phyloP scores from a whole-genome alignment of 2,113 vertebrate genomes.

The Stictonetta naevosa region DNA sequence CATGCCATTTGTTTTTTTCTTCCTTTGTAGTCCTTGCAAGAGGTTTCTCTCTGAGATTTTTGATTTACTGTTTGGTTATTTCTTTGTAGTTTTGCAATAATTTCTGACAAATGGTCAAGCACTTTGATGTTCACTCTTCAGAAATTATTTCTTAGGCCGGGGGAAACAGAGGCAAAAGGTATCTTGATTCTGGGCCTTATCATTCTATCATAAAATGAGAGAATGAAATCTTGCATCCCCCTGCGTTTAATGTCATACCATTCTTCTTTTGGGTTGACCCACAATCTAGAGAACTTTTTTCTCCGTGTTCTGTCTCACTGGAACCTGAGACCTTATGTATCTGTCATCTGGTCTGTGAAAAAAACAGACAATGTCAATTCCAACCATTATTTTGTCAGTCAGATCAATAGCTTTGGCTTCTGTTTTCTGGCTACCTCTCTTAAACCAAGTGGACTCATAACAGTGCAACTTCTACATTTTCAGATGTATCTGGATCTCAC shows the following conservation, averaged over 20 bases:
- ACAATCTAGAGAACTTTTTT: background rate
- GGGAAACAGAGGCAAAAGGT: background rate
- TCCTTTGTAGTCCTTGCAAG: conserved; percentile 54
- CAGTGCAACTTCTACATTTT: background rate
- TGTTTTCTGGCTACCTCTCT: background rate
- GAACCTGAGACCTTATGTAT: background rate
- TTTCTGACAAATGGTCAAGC: conserved; percentile 23
- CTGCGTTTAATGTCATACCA: background rate
- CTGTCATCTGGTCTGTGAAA: background rate
- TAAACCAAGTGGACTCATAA: background rate
- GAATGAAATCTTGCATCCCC: background rate
- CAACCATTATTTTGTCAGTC: background rate
- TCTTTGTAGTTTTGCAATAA: conserved; percentile 50
- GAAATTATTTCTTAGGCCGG: background rate
- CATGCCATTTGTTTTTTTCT: conserved; percentile 35
- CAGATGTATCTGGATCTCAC: background rate
- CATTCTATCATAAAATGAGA: background rate
- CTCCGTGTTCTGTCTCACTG: background rate
- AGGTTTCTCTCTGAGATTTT: conserved; percentile 43
- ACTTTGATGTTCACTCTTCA: conserved; percentile 9
- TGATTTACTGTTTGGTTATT: conserved; percentile 49
- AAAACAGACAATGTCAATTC: background rate
- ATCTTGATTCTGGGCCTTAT: background rate
- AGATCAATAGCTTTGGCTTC: background rate
- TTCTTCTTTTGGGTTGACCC: background rate